A percentile compares a stretch with the other conserved stretches of the same genome.
Evolutionary conservation across 2,888 invertebrate species (phyloP).

Genomic region (Andrena bicolor): DNA sequence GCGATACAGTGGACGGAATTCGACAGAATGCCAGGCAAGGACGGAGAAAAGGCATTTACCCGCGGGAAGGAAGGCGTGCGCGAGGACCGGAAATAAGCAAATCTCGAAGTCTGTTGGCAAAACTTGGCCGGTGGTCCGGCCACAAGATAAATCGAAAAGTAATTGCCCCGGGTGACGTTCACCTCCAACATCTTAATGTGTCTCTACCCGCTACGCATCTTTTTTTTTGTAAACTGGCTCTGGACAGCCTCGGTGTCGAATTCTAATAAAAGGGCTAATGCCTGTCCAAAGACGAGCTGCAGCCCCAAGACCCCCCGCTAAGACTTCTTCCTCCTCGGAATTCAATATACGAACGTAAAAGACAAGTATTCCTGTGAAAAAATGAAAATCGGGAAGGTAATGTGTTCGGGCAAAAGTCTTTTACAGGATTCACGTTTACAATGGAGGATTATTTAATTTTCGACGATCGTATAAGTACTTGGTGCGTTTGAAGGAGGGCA

Average conservation of each 20-base stretch:
- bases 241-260: conserved; percentile 27
- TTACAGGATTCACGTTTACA: background rate
- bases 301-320: conserved; percentile 12
- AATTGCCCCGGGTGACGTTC: conserved; percentile 72
- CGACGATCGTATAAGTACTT: background rate
- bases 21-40: conserved; percentile 45
- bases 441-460: background rate
- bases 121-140: conserved; percentile 80
- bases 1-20: conserved; percentile 45
- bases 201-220: conserved; percentile 48
- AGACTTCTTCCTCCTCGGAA: background rate
- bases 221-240: conserved; percentile 9
- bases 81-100: conserved; percentile 79
- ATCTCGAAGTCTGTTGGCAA: conserved; percentile 78
- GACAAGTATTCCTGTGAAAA: no score
- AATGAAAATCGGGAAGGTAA: no score
- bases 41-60: conserved; percentile 44
- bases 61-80: conserved; percentile 69
- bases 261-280: conserved; percentile 38
- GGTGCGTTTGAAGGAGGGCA: background rate
- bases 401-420: no score
- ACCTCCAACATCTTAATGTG: conserved; percentile 68
- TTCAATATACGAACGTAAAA: background rate
- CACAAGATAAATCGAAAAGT: conserved; percentile 80
- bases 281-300: conserved; percentile 13